A percentile compares a stretch with the other conserved stretches of the same genome.
Evolutionary conservation across 2,113 vertebrate species (phyloP).

Genomic region (Trogon melanurus): DNA sequence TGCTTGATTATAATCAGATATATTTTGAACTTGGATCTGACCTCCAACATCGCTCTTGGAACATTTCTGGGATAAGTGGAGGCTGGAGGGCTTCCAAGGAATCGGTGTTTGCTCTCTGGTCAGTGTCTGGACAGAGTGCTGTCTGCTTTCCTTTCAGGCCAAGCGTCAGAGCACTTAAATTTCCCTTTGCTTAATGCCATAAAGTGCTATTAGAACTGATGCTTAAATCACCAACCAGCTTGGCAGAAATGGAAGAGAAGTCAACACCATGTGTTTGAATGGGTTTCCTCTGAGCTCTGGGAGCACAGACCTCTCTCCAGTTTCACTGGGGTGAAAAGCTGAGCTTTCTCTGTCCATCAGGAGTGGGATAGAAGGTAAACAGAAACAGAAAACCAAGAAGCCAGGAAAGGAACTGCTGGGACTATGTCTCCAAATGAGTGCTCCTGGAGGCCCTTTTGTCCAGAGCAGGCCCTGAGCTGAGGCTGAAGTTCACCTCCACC

Average conservation of each 20-base stretch:
- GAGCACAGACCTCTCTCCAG: neutral
- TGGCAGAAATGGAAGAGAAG: neutral
- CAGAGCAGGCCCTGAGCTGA: neutral
- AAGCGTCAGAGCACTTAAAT: neutral
- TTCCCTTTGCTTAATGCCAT: neutral
- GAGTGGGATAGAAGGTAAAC: neutral
- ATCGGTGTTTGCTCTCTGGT: neutral
- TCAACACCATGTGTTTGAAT: neutral
- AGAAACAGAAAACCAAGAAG: neutral
- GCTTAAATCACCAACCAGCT: neutral
- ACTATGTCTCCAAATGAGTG: neutral
- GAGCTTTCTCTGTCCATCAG: neutral
- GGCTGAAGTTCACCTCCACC: neutral
- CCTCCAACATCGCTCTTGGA: neutral
- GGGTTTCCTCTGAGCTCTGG: neutral
- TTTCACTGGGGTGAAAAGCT: neutral
- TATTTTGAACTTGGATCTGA: slow-evolving; percentile 1
- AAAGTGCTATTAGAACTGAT: neutral
- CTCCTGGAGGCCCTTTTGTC: neutral
- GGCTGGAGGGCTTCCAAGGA: neutral
- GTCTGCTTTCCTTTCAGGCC: neutral
- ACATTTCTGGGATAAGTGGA: neutral
- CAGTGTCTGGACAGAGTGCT: neutral
- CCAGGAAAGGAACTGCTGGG: neutral
- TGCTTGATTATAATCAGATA: slow-evolving; percentile 6